These are phyloP conservation scores for Pristionchus exspectatus DNA, from an alignment of 2,888 invertebrate species.

Conservation along the genomic window DNA sequence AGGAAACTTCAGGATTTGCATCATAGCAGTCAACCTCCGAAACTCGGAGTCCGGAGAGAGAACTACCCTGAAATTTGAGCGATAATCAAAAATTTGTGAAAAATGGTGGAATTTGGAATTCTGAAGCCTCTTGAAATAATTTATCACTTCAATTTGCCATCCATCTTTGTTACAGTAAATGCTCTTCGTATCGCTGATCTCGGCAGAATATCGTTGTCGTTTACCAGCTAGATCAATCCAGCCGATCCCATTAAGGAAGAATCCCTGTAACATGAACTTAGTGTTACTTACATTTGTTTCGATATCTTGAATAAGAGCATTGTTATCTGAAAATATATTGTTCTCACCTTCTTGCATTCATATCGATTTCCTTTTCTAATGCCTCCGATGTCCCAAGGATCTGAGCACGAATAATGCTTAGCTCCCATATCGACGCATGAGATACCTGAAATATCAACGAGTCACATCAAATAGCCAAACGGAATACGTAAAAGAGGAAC, in stretches of 20 bases:
- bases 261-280: background rate
- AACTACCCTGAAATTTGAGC: background rate
- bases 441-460: background rate
- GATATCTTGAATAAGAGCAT: background rate
- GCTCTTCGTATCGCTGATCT: background rate
- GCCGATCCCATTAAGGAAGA: background rate
- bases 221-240: background rate
- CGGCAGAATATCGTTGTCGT: background rate
- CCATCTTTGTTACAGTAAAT: background rate
- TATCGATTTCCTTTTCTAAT: background rate
- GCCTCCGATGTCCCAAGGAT: background rate
- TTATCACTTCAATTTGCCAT: background rate
- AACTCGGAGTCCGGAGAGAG: background rate
- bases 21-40: background rate
- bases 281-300: background rate
- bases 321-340: background rate
- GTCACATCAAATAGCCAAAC: background rate
- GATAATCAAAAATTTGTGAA: background rate
- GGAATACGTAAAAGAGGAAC: too few species aligned
- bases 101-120: background rate
- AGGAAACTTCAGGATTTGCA: background rate
- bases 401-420: background rate
- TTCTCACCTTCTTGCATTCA: slow-evolving; percentile 3
- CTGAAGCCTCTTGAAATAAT: background rate
- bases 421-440: background rate